Conservation (phyloP, 2,888 invertebrate species). For the Clistopyga incitator region DNA sequence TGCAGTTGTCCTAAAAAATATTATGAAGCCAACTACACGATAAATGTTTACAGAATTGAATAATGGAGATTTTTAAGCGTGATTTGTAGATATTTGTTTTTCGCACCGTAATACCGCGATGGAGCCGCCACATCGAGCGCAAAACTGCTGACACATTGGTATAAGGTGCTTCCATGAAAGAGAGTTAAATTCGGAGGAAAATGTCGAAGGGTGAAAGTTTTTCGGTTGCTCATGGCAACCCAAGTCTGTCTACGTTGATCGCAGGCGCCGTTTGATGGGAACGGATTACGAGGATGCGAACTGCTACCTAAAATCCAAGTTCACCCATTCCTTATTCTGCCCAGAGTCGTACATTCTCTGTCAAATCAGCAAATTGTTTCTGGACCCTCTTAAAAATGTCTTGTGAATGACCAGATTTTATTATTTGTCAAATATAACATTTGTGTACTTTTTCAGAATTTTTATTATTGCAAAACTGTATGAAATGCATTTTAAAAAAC, state of each 20-base stretch:
- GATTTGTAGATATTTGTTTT: constrained; percentile 4
- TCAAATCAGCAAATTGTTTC: too few relatives aligned
- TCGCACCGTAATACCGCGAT: background rate
- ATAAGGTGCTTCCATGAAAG: constrained; percentile 1
- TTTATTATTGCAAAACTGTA: too few relatives aligned
- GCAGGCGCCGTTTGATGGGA: constrained; percentile 12
- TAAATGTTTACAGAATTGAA: too few relatives aligned
- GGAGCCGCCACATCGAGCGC: background rate
- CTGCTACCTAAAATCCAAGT: constrained; percentile 14
- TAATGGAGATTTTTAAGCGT: too few relatives aligned
- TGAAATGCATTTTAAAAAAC: too few relatives aligned
- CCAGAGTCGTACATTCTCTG: background rate
- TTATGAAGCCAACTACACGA: too few relatives aligned
- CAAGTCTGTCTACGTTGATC: constrained; percentile 4
- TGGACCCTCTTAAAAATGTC: too few relatives aligned
- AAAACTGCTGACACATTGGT: constrained; percentile 16
- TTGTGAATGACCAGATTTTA: too few relatives aligned
- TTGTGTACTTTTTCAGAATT: too few relatives aligned
- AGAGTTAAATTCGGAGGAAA: constrained; percentile 5
- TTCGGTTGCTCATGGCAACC: constrained; percentile 2
- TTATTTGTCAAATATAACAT: too few relatives aligned
- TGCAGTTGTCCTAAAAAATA: too few relatives aligned
- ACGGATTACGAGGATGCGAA: background rate
- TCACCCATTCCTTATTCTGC: constrained; percentile 3
- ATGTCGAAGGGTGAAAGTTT: constrained; percentile 8